Percentiles rank a stretch among this genome's conserved stretches.
Conservation (phyloP, 2,797 vertebrate genomes). For the Tokudaia tokunoshimensis region DNA sequence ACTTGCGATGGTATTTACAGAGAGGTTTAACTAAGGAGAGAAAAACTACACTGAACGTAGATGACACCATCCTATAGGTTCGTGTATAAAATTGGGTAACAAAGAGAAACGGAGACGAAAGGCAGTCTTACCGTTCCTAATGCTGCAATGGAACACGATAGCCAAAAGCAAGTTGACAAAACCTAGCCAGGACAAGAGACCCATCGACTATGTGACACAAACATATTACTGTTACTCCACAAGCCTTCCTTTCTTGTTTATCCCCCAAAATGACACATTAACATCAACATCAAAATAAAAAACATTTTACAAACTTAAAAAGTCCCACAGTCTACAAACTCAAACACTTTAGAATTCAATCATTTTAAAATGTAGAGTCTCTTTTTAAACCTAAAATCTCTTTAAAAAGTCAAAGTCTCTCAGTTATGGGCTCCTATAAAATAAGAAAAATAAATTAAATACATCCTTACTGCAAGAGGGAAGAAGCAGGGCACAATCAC, state of each 20-base stretch:
- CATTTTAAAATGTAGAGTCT: not conserved
- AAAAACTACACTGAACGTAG: not conserved
- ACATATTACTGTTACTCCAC: not conserved
- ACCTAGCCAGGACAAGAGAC: not conserved
- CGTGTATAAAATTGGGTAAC: not conserved
- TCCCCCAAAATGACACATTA: not conserved
- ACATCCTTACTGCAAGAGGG: not conserved
- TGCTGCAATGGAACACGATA: not conserved
- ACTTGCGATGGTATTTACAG: not conserved
- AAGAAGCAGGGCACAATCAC: not conserved
- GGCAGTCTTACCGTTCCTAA: not conserved
- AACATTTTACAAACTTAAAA: not conserved
- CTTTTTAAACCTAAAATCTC: not conserved
- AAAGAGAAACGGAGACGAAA: not conserved
- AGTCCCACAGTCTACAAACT: not conserved
- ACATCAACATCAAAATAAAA: not conserved
- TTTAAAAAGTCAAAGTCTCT: not conserved
- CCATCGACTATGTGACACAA: not conserved
- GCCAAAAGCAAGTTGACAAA: not conserved
- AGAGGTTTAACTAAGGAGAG: not conserved
- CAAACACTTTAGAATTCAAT: not conserved
- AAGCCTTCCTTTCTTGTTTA: not conserved
- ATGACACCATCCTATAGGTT: not conserved
- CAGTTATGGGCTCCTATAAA: not conserved
- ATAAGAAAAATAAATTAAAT: not conserved